Evolutionary conservation across 2,797 vertebrate genomes (phyloP).

Genomic region (Anguilla obscura): DNA sequence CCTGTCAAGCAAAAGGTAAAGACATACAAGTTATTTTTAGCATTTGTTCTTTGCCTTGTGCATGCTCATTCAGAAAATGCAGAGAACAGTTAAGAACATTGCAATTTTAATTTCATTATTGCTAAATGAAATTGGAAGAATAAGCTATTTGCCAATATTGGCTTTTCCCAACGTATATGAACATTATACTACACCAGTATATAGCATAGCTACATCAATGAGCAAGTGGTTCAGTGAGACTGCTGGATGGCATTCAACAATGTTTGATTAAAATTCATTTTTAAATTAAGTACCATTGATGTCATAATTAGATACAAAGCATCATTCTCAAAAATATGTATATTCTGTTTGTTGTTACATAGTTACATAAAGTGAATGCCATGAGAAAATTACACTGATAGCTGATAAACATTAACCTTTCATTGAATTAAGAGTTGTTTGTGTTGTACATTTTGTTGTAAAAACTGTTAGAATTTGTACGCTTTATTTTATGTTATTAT

Average conservation of each 20-base stretch:
- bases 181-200: conserved; percentile 8
- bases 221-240: neutral
- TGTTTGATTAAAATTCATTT: neutral
- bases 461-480: neutral
- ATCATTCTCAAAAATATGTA: neutral
- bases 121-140: neutral
- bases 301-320: neutral
- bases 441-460: conserved; percentile 4
- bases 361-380: neutral
- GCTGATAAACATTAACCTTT: neutral
- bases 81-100: neutral
- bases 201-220: neutral
- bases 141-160: conserved; percentile 7
- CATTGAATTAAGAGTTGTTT: neutral
- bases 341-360: neutral
- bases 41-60: neutral
- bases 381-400: neutral
- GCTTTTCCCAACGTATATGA: neutral
- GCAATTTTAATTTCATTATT: neutral
- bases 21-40: conserved; percentile 32
- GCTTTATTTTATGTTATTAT: neutral
- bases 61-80: neutral
- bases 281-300: neutral
- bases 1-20: conserved; percentile 92
- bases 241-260: neutral